Base-by-base conservation (phyloP, 2,113 vertebrate species). In the Pleuronectes platessa region DNA sequence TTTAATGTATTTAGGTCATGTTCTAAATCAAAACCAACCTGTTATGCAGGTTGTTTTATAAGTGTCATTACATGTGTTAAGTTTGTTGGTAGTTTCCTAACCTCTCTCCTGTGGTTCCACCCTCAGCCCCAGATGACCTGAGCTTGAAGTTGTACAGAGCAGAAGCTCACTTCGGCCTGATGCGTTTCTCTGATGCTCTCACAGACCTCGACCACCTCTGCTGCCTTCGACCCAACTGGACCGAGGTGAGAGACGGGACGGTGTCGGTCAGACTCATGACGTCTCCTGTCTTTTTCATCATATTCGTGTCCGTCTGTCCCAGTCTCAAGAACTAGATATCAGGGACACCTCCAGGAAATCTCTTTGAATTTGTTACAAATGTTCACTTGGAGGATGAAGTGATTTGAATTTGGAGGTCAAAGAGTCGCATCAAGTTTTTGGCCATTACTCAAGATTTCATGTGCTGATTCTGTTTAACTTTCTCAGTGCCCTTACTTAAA, bases 151-250 rank as follows among this genome's bases (percentile, higher is more conserved):
- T 93, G 49, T 94, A 89, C 85, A 89, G 94, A 74, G 94, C 94
- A 9, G 95, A 97, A 82, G 95, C 89, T 0, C 85, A 93, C 8
- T 13, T 81, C 59, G 93, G 89, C 0, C 86, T 97, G 79, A 87
- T 86, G n/a, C 88, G 64, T 40, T 90, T 93, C 15, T 72, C 83
- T 0, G 93, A 87, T 4, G 95, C 96, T 0, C 93, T 97, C 84
- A 86, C 82, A 13, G 96, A 97, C 89, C 88, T 97, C 75, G 94
- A 96, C 0, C 81, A 93, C 3, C 89, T 96, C 78, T 96, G 96
- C 86, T 88, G 58, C 85, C 88, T 92, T 86, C 92, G 94, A 59
- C 95, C 95, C 13, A 92, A 81, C 53, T 91, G 94, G 79, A 88
- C 85, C 0, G 90, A 97, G 94, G 96, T 97, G 83, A 93, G 94